Percentiles rank a stretch among this genome's conserved stretches.
These are phyloP conservation scores for Taxidea taxus DNA, from an alignment of 2,113 vertebrate species.

Conservation along the genomic window DNA sequence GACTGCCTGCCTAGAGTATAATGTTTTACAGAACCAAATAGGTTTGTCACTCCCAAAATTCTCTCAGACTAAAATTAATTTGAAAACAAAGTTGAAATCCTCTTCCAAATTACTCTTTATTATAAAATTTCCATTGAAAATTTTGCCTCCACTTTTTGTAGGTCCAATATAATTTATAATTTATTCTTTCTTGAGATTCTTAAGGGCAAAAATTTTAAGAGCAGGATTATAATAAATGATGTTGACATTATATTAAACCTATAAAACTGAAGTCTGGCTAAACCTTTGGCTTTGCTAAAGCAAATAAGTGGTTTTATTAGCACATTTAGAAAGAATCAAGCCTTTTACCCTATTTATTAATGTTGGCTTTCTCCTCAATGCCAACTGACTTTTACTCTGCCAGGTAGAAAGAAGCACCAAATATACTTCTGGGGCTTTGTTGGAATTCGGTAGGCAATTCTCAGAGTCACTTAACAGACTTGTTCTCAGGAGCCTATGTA, in stretches of 20 bases:
- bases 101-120: conserved; percentile 58
- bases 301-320: conserved; percentile 62
- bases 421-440: background rate
- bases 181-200: conserved; percentile 55
- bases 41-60: conserved; percentile 61
- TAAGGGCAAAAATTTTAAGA: conserved; percentile 66
- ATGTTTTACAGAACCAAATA: conserved; percentile 68
- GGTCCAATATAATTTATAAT: conserved; percentile 53
- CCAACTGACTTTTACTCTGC: background rate
- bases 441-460: background rate
- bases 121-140: conserved; percentile 64
- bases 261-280: conserved; percentile 53
- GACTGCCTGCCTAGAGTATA: conserved; percentile 48
- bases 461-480: conserved; percentile 9
- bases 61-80: conserved; percentile 66
- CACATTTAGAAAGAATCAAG: conserved; percentile 42
- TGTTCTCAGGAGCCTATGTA: background rate
- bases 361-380: conserved; percentile 42
- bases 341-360: conserved; percentile 52
- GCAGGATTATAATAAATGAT: conserved; percentile 58
- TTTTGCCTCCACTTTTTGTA: conserved; percentile 53
- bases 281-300: conserved; percentile 67
- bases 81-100: conserved; percentile 65
- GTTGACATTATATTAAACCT: conserved; percentile 67
- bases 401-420: background rate